A percentile compares a stretch with the other conserved stretches of the same genome.
Conservation (phyloP, 1,140 invertebrate genomes). For the Globodera rostochiensis region DNA sequence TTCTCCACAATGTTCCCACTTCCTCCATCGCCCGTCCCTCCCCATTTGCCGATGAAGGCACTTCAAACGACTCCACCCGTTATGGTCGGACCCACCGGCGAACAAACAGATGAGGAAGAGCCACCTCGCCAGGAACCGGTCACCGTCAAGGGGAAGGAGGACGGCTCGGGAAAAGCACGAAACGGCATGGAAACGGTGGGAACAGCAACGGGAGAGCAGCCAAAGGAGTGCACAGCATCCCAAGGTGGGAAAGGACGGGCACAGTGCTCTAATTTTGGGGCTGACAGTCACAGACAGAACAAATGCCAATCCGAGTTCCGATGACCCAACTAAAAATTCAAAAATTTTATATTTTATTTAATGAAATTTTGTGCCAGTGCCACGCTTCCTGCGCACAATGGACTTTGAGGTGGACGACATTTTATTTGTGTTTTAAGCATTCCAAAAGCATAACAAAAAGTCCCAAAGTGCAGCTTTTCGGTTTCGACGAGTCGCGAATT, state of each 20-base stretch:
- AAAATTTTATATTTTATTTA: not conserved
- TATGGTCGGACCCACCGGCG: not conserved
- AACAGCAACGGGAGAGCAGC: too few species aligned
- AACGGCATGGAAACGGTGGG: not conserved
- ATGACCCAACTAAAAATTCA: not conserved
- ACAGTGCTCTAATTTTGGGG: too few species aligned
- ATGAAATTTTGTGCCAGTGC: not conserved
- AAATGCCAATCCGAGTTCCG: too few species aligned
- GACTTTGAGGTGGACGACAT: not conserved
- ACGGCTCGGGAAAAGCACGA: not conserved
- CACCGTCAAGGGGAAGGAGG: not conserved
- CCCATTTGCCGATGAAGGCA: not conserved
- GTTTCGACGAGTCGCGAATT: constrained; percentile 53
- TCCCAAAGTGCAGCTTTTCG: constrained; percentile 46
- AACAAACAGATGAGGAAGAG: not conserved
- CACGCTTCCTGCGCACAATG: not conserved
- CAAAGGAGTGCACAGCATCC: too few species aligned
- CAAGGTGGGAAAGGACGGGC: too few species aligned
- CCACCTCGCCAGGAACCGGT: not conserved
- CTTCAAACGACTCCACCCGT: not conserved
- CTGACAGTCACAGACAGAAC: too few species aligned
- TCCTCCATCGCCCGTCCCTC: not conserved
- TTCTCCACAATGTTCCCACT: not conserved
- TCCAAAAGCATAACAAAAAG: too few species aligned
- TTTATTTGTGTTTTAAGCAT: not conserved